These are phyloP conservation scores for Vidua macroura DNA, from an alignment of 2,113 vertebrate species.

Conservation along the genomic window DNA sequence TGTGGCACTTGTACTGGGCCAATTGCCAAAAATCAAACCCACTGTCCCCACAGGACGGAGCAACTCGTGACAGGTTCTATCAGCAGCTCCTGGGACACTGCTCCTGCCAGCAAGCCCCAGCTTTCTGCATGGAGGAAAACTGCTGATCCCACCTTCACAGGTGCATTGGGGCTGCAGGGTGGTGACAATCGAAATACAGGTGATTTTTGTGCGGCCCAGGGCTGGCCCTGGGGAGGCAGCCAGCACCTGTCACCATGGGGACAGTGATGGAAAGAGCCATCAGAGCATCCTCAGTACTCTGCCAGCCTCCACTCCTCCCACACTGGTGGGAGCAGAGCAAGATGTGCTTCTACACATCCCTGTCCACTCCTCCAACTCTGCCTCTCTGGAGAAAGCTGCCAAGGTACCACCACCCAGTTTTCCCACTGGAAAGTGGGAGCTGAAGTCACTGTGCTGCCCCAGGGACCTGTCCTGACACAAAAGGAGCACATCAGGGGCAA, in stretches of 20 bases:
- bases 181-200: neutral
- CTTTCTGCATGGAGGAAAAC: neutral
- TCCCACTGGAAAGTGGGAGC: neutral
- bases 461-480: neutral
- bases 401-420: neutral
- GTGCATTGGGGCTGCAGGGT: neutral
- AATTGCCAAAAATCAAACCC: neutral
- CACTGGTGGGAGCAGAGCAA: neutral
- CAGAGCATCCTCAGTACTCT: no score
- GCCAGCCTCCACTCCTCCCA: neutral
- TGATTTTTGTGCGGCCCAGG: neutral
- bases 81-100: neutral
- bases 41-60: neutral
- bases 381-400: neutral
- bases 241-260: neutral
- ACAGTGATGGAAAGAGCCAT: neutral
- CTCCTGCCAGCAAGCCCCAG: neutral
- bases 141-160: neutral
- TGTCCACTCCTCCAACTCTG: no score
- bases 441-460: neutral
- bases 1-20: neutral
- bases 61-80: neutral
- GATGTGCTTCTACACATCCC: neutral
- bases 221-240: neutral
- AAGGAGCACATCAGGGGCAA: neutral